Evolutionary conservation across 2,113 vertebrate species (phyloP).

Genomic region (Hippocampus comes): DNA sequence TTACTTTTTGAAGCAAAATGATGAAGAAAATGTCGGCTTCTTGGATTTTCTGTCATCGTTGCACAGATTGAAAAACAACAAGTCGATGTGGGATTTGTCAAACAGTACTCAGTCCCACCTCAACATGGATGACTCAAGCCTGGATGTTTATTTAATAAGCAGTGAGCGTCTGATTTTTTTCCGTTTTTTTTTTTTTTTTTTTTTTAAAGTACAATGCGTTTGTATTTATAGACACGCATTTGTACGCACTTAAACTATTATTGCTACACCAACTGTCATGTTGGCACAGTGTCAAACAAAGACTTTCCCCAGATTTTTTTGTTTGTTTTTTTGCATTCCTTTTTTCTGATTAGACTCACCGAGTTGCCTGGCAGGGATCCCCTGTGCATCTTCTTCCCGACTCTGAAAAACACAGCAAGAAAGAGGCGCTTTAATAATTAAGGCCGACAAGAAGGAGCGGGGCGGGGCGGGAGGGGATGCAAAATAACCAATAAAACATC

Average conservation of each 20-base stretch:
- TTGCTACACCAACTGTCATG: neutral
- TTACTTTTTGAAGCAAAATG: neutral
- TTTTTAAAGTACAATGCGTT: neutral
- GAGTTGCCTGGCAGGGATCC: slow-evolving; percentile 58
- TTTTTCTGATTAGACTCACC: slow-evolving; percentile 58
- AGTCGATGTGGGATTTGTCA: neutral
- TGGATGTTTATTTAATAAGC: slow-evolving; percentile 7
- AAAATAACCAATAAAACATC: slow-evolving; percentile 11
- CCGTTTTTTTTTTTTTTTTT: no score
- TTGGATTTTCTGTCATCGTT: neutral
- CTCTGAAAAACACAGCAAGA: slow-evolving; percentile 60
- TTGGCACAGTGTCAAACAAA: neutral
- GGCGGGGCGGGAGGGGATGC: neutral
- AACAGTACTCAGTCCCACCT: neutral
- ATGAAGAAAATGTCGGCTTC: neutral
- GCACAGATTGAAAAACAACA: neutral
- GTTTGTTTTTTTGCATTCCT: neutral
- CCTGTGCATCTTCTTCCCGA: slow-evolving; percentile 50
- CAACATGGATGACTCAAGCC: neutral
- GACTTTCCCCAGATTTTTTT: neutral
- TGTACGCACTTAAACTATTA: neutral
- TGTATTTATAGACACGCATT: neutral
- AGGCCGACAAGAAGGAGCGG: neutral
- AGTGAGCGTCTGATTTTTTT: neutral
- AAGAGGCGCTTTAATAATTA: slow-evolving; percentile 28